phyloP scores from a whole-genome alignment of 2,113 vertebrate species.

The Misgurnus mizolepis region DNA sequence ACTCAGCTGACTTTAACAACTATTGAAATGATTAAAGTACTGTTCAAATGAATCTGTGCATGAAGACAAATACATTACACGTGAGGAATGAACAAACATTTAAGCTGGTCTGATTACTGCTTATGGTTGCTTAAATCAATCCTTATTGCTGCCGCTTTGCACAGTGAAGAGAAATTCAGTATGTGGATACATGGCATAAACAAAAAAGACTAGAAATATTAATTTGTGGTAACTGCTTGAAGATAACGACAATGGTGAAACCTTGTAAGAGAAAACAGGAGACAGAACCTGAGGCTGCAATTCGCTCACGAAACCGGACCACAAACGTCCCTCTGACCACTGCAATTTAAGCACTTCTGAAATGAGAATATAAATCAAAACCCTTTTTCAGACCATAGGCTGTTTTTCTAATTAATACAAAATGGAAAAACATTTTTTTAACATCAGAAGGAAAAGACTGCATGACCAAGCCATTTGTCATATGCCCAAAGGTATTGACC shows the following conservation, averaged over 20 bases:
- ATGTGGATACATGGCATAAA: not conserved
- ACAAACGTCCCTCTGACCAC: constrained; percentile 3
- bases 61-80: not conserved
- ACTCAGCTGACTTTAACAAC: not conserved
- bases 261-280: constrained; percentile 32
- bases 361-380: constrained; percentile 43
- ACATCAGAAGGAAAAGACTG: constrained; percentile 15
- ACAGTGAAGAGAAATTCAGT: not conserved
- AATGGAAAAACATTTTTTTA: not conserved
- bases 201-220: not conserved
- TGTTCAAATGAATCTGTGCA: not conserved
- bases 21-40: not conserved
- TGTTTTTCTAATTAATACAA: constrained; percentile 43
- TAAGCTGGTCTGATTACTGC: not conserved
- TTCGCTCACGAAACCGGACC: constrained; percentile 9
- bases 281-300: constrained; percentile 48
- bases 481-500: constrained; percentile 20
- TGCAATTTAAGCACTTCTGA: constrained; percentile 13
- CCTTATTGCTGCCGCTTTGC: not conserved
- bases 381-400: constrained; percentile 31
- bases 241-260: constrained; percentile 8
- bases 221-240: not conserved
- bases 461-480: constrained; percentile 37
- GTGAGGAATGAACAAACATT: not conserved
- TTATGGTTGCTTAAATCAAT: too few species aligned